Percentiles rank a stretch among this genome's conserved stretches.
These are phyloP conservation scores for Spodoptera litura DNA, from an alignment of 1,140 invertebrate genomes.

Conservation along the genomic window DNA sequence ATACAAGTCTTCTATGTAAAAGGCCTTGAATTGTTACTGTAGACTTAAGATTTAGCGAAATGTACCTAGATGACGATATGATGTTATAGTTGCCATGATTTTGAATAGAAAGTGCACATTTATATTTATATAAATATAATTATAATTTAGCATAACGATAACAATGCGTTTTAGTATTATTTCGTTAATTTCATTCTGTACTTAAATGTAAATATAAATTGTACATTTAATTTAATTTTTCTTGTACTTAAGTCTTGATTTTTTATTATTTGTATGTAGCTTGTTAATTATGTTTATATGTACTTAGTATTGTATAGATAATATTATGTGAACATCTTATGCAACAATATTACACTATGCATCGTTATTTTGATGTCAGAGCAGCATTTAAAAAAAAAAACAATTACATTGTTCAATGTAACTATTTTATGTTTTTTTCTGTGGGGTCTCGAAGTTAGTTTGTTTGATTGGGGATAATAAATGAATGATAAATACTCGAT, in stretches of 20 bases:
- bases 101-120: constrained; percentile 61
- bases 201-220: constrained; percentile 59
- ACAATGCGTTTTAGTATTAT: constrained; percentile 83
- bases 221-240: constrained; percentile 60
- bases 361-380: constrained; percentile 2
- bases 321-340: constrained; percentile 2
- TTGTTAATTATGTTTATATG: constrained; percentile 35
- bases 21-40: constrained; percentile 73
- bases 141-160: constrained; percentile 62
- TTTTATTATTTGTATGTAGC: constrained; percentile 21
- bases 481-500: no score
- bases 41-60: constrained; percentile 59
- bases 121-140: constrained; percentile 47
- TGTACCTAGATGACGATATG: constrained; percentile 58
- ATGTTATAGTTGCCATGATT: constrained; percentile 77
- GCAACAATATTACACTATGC: not conserved
- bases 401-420: not conserved
- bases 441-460: not conserved
- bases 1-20: constrained; percentile 71
- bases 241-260: constrained; percentile 44
- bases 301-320: constrained; percentile 20
- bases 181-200: constrained; percentile 65
- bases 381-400: not conserved
- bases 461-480: not conserved
- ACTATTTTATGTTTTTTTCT: not conserved